Percentiles rank a stretch among this genome's conserved stretches.
Evolutionary conservation across 2,888 invertebrate genomes (phyloP).

Genomic region (Tinea semifulvella): DNA sequence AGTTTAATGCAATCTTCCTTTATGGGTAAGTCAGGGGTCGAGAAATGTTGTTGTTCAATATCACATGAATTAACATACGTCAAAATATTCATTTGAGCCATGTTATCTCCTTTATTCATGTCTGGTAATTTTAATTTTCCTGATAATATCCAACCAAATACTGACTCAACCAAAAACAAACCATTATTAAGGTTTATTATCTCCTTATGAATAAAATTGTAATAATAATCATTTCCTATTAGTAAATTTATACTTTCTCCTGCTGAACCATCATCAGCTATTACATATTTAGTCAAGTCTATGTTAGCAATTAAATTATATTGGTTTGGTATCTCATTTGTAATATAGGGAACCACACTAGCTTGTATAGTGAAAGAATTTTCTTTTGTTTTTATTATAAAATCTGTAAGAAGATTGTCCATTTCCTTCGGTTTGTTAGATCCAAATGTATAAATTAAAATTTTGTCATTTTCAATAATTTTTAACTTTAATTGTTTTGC

Average conservation of each 20-base stretch:
- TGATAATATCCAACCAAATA: slow-evolving; percentile 21
- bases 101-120: neutral
- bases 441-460: slow-evolving; percentile 2
- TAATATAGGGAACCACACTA: neutral
- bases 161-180: slow-evolving; percentile 14
- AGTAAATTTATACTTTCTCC: neutral
- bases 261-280: slow-evolving; percentile 3
- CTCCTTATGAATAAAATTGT: neutral
- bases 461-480: neutral
- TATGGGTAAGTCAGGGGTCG: slow-evolving; percentile 17
- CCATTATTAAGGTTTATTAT: neutral
- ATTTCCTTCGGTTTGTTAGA: slow-evolving; percentile 1
- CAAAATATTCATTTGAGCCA: slow-evolving; percentile 18
- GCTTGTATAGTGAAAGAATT: neutral
- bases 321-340: neutral
- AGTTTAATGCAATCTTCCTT: slow-evolving; percentile 13
- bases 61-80: neutral
- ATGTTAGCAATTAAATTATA: neutral
- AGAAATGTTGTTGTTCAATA: neutral
- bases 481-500: neutral
- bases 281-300: neutral
- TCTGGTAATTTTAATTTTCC: slow-evolving; percentile 15
- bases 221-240: slow-evolving; percentile 3
- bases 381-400: neutral
- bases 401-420: neutral